phyloP scores from a whole-genome alignment of 92 coral and sea anemone genomes.

The Pocillopora meandrina region DNA sequence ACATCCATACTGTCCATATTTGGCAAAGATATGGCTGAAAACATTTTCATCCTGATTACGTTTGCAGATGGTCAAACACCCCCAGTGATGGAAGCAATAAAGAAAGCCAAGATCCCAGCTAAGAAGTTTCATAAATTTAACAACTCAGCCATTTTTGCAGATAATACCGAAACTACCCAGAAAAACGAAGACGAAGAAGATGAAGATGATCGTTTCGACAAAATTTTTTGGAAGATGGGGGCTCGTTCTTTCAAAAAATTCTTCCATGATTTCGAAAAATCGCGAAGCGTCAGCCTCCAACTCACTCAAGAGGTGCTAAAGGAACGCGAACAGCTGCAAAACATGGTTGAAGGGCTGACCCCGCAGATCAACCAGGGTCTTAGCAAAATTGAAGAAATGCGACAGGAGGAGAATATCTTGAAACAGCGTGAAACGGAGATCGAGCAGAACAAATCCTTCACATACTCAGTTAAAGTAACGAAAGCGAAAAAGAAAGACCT shows the following conservation, averaged over 20 bases:
- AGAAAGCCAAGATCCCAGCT: constrained; percentile 18
- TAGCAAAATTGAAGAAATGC: constrained; percentile 19
- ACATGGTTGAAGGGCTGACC: constrained; percentile 24
- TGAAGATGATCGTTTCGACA: not conserved
- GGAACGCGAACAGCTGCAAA: constrained; percentile 40
- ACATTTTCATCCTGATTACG: constrained; percentile 39
- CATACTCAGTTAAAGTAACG: constrained; percentile 7
- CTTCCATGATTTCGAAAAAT: not conserved
- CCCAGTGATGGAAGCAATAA: constrained; percentile 34
- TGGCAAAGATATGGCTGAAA: not conserved
- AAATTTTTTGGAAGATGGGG: constrained; percentile 49
- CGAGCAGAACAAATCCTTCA: constrained; percentile 38
- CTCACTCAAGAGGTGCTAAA: constrained; percentile 39
- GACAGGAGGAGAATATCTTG: constrained; percentile 27
- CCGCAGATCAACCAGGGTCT: constrained; percentile 14
- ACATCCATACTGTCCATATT: too few species aligned
- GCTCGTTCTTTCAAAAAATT: constrained; percentile 11
- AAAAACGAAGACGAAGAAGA: constrained; percentile 6
- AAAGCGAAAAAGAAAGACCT: not conserved
- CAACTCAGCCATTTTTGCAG: too few species aligned
- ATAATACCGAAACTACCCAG: not conserved
- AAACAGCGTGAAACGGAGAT: constrained; percentile 27
- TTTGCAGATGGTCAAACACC: constrained; percentile 49
- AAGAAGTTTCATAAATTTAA: not conserved
- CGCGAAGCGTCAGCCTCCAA: constrained; percentile 28